These are phyloP conservation scores for Syndactyla subalaris DNA, from an alignment of 2,797 vertebrate genomes.

Conservation along the genomic window DNA sequence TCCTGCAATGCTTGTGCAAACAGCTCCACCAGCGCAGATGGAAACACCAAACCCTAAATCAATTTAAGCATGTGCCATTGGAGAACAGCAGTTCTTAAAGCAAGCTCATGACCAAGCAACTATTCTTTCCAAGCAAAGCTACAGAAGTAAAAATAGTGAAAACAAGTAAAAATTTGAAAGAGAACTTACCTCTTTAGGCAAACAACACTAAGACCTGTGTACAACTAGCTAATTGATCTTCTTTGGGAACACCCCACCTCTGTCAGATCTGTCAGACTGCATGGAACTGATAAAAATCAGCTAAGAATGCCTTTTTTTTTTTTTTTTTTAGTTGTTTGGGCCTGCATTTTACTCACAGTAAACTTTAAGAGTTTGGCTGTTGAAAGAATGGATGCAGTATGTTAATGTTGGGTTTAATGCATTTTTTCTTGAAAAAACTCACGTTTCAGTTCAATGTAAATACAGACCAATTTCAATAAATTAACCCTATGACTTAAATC, in stretches of 20 bases:
- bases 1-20: not conserved
- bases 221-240: not conserved
- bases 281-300: not conserved
- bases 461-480: not conserved
- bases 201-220: not conserved
- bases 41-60: not conserved
- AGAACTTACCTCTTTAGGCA: not conserved
- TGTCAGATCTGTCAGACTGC: not conserved
- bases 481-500: not conserved
- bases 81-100: not conserved
- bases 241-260: not conserved
- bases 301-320: accelerated
- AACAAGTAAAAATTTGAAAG: not conserved
- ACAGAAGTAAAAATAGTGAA: not conserved
- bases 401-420: not conserved
- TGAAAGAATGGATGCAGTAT: not conserved
- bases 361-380: not conserved
- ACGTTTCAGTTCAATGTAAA: not conserved
- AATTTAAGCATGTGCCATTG: not conserved
- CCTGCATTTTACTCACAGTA: not conserved
- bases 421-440: not conserved
- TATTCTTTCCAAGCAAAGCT: not conserved
- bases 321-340: not conserved
- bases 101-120: not conserved
- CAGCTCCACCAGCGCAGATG: not conserved